phyloP scores from a whole-genome alignment of 1,140 invertebrate genomes.

The Neotoxoptera formosana region DNA sequence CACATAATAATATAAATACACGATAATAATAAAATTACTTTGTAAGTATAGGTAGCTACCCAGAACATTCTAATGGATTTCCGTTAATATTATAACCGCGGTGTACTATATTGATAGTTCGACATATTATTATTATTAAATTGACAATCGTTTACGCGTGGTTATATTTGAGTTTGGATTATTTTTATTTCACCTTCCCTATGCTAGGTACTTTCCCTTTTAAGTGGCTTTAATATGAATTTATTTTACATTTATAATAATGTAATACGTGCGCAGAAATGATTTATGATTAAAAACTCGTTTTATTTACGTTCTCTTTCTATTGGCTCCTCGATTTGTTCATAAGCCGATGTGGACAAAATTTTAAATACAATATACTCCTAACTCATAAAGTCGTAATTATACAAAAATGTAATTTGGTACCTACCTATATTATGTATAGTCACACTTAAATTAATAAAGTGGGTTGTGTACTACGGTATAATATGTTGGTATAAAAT shows the following conservation, averaged over 20 bases:
- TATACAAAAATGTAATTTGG: neutral
- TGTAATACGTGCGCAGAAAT: neutral
- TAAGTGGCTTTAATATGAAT: neutral
- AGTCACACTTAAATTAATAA: neutral
- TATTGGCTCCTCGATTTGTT: neutral
- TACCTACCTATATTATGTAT: no score
- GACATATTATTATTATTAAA: neutral
- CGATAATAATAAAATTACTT: neutral
- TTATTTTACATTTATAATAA: slow-evolving; percentile 43
- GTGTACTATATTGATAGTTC: neutral
- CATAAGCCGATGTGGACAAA: neutral
- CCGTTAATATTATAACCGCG: neutral
- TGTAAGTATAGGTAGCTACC: neutral
- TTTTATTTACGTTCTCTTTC: slow-evolving; percentile 37
- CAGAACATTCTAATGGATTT: slow-evolving; percentile 7
- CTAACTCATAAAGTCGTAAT: neutral
- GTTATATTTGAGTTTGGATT: neutral
- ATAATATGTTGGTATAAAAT: neutral
- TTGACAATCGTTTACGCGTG: slow-evolving; percentile 6
- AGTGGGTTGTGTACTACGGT: neutral
- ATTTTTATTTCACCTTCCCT: slow-evolving; percentile 21
- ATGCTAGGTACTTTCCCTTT: slow-evolving; percentile 43
- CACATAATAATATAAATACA: neutral
- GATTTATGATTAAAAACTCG: slow-evolving; percentile 54
- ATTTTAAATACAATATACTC: neutral